Percentiles rank a stretch among this genome's conserved stretches.
phyloP scores from a whole-genome alignment of 2,113 vertebrate genomes.

The Drymodes brunneopygia region DNA sequence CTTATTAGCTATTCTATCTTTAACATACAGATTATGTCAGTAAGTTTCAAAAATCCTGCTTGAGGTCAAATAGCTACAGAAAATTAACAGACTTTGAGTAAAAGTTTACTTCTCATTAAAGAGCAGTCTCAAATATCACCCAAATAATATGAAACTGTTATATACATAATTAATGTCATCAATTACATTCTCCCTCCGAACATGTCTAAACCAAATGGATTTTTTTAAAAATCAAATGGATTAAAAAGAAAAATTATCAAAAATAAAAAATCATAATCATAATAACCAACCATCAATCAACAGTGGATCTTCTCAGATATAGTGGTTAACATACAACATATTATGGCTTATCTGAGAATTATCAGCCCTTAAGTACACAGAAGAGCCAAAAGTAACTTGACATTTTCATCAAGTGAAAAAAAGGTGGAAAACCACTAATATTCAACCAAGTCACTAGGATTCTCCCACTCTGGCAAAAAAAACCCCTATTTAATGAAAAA shows the following conservation, averaged over 20 bases:
- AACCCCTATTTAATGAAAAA: neutral
- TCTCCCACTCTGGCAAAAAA: neutral
- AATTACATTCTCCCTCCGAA: neutral
- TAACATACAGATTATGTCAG: neutral
- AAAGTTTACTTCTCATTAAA: neutral
- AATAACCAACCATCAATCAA: neutral
- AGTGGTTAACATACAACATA: neutral
- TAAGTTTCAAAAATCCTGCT: neutral
- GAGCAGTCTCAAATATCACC: neutral
- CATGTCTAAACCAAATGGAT: neutral
- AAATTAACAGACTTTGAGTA: neutral
- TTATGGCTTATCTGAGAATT: neutral
- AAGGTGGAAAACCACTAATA: neutral
- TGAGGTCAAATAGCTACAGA: neutral
- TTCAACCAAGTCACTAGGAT: neutral
- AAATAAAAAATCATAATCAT: neutral
- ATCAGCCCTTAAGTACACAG: neutral
- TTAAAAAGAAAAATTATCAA: neutral
- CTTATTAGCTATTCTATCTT: neutral
- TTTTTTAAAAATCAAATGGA: neutral
- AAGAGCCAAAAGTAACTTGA: neutral
- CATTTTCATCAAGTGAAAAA: neutral
- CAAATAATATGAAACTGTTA: neutral
- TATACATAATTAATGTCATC: neutral
- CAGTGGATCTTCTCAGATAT: neutral